These are phyloP conservation scores for Pachyramphus minor DNA, from an alignment of 2,113 vertebrate species.

Conservation along the genomic window DNA sequence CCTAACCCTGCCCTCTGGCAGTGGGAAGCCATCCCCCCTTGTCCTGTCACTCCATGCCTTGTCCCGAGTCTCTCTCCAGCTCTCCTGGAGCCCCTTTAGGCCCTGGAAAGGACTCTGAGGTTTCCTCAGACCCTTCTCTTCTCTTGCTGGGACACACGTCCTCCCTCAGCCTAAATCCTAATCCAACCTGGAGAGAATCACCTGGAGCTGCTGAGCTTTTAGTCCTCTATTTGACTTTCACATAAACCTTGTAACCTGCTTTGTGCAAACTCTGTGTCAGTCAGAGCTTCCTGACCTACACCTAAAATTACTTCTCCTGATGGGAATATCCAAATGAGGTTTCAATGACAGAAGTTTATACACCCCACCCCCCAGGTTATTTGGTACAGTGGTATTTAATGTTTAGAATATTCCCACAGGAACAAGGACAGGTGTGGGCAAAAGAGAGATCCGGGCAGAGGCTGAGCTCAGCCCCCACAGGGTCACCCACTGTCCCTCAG, in stretches of 20 bases:
- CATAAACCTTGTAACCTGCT: constrained; percentile 42
- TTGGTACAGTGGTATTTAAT: not conserved
- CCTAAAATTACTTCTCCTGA: constrained; percentile 65
- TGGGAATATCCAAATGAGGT: constrained; percentile 60
- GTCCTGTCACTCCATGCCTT: not conserved
- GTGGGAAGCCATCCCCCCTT: too few species aligned
- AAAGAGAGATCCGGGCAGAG: not conserved
- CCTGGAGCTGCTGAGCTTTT: not conserved
- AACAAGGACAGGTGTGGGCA: not conserved
- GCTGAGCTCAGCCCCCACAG: not conserved
- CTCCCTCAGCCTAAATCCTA: not conserved
- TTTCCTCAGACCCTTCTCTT: not conserved
- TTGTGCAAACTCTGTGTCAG: constrained; percentile 19
- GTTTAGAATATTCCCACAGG: not conserved
- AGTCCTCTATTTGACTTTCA: constrained; percentile 23
- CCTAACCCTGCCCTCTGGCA: not conserved
- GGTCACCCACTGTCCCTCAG: not conserved
- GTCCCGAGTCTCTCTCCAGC: not conserved
- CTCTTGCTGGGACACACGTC: not conserved
- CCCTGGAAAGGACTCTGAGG: not conserved
- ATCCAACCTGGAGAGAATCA: not conserved
- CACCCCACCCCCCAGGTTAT: not conserved
- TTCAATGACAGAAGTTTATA: constrained; percentile 31
- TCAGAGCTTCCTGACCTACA: constrained; percentile 55
- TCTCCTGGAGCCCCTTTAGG: not conserved